These are phyloP conservation scores for Noturus placidus DNA, from an alignment of 2,113 vertebrate genomes.

Conservation along the genomic window DNA sequence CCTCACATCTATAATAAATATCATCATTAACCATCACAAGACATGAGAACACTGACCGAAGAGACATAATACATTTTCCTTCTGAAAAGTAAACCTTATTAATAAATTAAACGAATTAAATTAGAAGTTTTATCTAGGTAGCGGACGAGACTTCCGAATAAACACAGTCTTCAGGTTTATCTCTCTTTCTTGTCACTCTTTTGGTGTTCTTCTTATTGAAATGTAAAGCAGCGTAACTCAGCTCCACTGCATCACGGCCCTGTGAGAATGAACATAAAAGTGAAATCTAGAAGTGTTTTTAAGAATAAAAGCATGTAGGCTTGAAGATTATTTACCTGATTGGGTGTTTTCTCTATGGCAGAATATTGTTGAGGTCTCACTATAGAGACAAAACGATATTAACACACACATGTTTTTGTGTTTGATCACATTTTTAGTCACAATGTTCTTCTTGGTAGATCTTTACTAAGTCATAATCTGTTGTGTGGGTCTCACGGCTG, in stretches of 20 bases:
- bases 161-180: neutral
- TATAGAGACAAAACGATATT: neutral
- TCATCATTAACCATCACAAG: neutral
- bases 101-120: neutral
- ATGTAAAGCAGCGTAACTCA: slow-evolving; percentile 1
- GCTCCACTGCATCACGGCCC: neutral
- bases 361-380: neutral
- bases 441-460: no score
- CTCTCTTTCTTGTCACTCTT: neutral
- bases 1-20: neutral
- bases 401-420: no score
- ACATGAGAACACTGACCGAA: neutral
- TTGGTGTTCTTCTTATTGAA: neutral
- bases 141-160: neutral
- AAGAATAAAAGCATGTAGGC: neutral
- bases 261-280: neutral
- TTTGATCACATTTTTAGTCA: no score
- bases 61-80: neutral
- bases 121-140: neutral
- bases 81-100: neutral
- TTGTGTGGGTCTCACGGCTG: no score
- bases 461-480: no score
- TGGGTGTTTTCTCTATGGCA: neutral
- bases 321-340: neutral
- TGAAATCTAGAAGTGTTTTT: neutral